These are phyloP conservation scores for Ochropleura plecta DNA, from an alignment of 2,888 invertebrate species.

Conservation along the genomic window DNA sequence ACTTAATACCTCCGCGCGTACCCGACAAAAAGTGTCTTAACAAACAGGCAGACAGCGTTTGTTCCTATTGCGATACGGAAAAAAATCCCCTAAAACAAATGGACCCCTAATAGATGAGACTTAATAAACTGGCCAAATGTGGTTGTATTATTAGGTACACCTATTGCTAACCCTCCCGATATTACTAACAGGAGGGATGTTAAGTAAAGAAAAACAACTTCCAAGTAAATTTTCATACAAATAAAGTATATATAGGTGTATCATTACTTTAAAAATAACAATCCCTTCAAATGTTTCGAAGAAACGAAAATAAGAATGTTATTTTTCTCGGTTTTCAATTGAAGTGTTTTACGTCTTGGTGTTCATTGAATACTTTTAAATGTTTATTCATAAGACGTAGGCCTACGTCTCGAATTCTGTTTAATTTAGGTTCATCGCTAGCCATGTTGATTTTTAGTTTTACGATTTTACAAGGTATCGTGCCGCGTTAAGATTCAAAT, in stretches of 20 bases:
- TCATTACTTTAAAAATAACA: neutral
- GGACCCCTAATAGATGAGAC: too few relatives aligned
- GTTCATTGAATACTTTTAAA: neutral
- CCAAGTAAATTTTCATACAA: neutral
- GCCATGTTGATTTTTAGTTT: neutral
- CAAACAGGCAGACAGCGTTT: too few relatives aligned
- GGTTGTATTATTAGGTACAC: too few relatives aligned
- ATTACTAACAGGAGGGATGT: too few relatives aligned
- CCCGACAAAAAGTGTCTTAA: too few relatives aligned
- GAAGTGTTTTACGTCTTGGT: neutral
- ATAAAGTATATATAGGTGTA: neutral
- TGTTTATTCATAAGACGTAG: constrained; percentile 11
- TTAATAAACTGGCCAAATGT: too few relatives aligned
- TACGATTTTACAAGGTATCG: too few relatives aligned
- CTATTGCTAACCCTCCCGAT: too few relatives aligned
- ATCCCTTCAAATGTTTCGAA: neutral
- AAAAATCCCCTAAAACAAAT: too few relatives aligned
- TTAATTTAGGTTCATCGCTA: neutral
- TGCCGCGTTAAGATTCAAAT: neutral
- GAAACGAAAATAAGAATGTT: neutral
- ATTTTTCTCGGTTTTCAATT: constrained; percentile 6
- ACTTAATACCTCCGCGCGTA: too few relatives aligned
- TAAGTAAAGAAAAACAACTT: neutral
- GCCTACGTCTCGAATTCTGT: too few relatives aligned
- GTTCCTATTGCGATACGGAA: too few relatives aligned